A percentile compares a stretch with the other conserved stretches of the same genome.
Evolutionary conservation across 2,113 vertebrate genomes (phyloP).

Genomic region (Leptosomus discolor): DNA sequence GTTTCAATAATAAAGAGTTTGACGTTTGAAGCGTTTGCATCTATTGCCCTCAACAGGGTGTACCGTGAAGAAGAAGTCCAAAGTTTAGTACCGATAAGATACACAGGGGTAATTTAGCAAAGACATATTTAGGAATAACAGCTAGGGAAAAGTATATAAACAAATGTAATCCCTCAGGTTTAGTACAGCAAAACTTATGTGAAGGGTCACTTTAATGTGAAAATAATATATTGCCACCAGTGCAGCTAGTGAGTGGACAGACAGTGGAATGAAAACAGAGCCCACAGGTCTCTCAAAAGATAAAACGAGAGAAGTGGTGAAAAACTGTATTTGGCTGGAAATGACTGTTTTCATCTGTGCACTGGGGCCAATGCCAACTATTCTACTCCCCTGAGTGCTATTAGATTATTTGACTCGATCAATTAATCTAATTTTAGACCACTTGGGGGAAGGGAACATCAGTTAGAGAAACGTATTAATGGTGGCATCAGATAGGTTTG

Average conservation of each 20-base stretch:
- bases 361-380: neutral
- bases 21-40: slow-evolving; percentile 10
- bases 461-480: neutral
- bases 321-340: neutral
- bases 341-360: neutral
- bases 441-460: neutral
- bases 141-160: neutral
- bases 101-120: neutral
- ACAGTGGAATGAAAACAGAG: neutral
- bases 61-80: neutral
- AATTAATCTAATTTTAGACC: slow-evolving; percentile 9
- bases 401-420: neutral
- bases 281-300: neutral
- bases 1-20: slow-evolving; percentile 57
- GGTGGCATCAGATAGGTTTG: neutral
- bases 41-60: slow-evolving; percentile 50
- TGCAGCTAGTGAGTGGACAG: neutral
- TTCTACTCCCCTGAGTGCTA: neutral
- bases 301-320: neutral
- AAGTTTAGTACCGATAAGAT: slow-evolving; percentile 9
- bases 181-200: neutral
- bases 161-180: neutral
- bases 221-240: neutral
- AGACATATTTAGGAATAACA: neutral
- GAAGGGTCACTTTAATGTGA: slow-evolving; percentile 11